Base-by-base conservation (phyloP, 1,140 invertebrate genomes). In the Thaumatotibia leucotreta region DNA sequence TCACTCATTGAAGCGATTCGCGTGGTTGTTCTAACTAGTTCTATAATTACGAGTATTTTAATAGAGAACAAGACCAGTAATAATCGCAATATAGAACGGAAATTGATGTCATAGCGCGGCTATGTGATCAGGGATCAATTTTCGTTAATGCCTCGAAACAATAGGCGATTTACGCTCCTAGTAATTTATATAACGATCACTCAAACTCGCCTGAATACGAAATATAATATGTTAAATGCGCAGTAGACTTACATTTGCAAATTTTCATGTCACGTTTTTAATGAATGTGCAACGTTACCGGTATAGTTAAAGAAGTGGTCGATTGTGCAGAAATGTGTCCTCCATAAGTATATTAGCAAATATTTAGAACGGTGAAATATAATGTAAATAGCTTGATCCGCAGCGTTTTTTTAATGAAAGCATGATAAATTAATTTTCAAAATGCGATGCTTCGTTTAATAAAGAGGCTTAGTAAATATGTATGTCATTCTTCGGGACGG, bases 91-190 rank as follows among this genome's bases (percentile, higher is more conserved):
- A 32, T 69, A 68, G 45, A 72, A 39, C 74, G 74, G 75, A 75
- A 72, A 74, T 76, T 73, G 64, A 72, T 78, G 70, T 74, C 70
- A 74, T 68, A 62, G 68, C 67, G 75, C 73, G 68, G 72, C 66
- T 75, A 75, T 72, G 58, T 72, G 58, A 66, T 65, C 50, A 63
- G 39, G 67, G 63, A 76, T 78, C 68, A 77, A 77, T 80, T 80
- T 80, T 79, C 63, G 67, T 72, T 68, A 70, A 72, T 74, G 67
- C 39, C 54, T 69, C 39, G 65, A 76, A 54, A 80, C 76, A 80
- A 81, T 79, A 35, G 72, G 63, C 72, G 65, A 73, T 80, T 64
- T 72, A 65, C 68, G 62, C 61, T 70, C 64, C 66, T 65, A 32
- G 50, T 70, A 72, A 70, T 76, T 67, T 72, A 31, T 70, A 29